Evolutionary conservation across 2,888 invertebrate species (phyloP), one percentile per base, ranked within the genome.

Genomic region (Epiblema foenella): DNA sequence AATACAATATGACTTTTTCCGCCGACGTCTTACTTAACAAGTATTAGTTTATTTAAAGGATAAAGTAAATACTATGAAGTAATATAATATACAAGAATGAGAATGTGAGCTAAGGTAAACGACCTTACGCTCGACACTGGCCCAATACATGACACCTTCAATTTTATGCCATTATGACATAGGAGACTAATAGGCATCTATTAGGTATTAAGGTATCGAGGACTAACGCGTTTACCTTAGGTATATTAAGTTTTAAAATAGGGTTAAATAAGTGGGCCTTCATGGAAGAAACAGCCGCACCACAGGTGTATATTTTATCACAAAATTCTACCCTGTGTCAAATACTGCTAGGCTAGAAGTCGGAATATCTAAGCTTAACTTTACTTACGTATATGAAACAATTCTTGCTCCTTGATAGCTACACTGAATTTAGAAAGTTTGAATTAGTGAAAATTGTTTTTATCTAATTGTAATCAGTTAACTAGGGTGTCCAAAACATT

Each of bases 271-370:
- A 15, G 59, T 68, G 69, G 46, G 52, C 56, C 58, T 54, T 68
- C 82, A 74, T 79, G 78, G 77, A 75, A 75, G 78, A 80, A 74
- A 86, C 66, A 76, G 72, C 64, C 82, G 84, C 67, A 81, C 79
- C 89, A 90, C 90, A 90, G 87, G 79, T 78, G 87, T 85, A 87
- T 81, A 89, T 85, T 89, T 89, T 88, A 75, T 18, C 49, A 68
- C 72, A 69, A 89, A 90, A 91, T 83, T 81, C 74, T 87, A 89
- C 89, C 83, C 90, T 91, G 87, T 86, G 89, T 80, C 89, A 76
- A 81, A 74, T 73, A 8, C 9, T 20, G 29, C 52, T 59, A 42
- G 11, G 69, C 69, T 69, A 20, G 42, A 65, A 65, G 69, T 69
- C 33, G 59, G 69, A 69, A 64, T 69, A 65, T 52, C 46, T 37